phyloP scores from a whole-genome alignment of 2,797 vertebrate genomes.

The Enteromius mattozi region DNA sequence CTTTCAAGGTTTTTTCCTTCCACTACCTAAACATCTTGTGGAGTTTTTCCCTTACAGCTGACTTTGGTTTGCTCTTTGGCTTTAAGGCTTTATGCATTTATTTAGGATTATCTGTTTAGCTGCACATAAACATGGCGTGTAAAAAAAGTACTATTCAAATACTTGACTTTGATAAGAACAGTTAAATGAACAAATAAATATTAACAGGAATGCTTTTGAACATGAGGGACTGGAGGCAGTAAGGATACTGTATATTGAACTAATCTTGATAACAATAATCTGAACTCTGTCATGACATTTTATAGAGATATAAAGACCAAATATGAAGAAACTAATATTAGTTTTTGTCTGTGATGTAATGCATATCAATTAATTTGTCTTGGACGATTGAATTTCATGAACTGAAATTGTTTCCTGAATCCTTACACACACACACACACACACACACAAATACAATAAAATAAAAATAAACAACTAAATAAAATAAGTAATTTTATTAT shows the following conservation, averaged over 20 bases:
- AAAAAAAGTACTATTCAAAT: background rate
- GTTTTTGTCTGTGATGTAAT: background rate
- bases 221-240: background rate
- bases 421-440: background rate
- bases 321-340: background rate
- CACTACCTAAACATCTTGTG: slow-evolving; percentile 8
- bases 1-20: background rate
- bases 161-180: background rate
- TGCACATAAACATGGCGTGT: background rate
- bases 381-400: background rate
- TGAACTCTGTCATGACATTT: background rate
- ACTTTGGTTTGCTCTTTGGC: background rate
- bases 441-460: background rate
- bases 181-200: background rate
- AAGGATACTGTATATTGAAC: background rate
- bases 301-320: background rate
- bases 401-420: background rate
- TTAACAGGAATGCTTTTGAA: background rate
- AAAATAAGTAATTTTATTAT: background rate
- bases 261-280: background rate
- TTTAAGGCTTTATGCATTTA: background rate
- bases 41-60: background rate
- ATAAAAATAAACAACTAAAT: background rate
- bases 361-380: background rate
- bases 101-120: background rate